Evolutionary conservation across 2,113 vertebrate genomes (phyloP).

Genomic region (Channa argus): DNA sequence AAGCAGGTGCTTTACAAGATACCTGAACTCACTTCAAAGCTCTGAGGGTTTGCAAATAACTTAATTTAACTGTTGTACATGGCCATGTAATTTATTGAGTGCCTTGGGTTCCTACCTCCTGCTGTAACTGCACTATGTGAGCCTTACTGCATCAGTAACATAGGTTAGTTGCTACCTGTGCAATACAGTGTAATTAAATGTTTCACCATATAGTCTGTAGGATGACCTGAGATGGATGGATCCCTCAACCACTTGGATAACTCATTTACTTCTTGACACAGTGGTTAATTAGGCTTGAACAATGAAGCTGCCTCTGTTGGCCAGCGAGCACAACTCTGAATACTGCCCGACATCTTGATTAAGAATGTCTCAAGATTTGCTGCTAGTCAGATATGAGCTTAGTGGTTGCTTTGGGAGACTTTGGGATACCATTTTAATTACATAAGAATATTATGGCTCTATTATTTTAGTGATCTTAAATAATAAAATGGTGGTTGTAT

Average conservation of each 20-base stretch:
- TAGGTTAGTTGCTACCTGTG: conserved; percentile 48
- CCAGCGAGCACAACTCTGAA: conserved; percentile 24
- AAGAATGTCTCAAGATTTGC: conserved; percentile 45
- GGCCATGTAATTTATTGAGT: conserved; percentile 13
- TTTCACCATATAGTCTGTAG: conserved; percentile 16
- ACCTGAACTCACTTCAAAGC: conserved; percentile 7
- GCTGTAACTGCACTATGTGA: conserved; percentile 6
- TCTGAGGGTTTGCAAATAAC: conserved; percentile 2
- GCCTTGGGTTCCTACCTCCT: conserved; percentile 5
- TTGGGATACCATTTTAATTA: conserved; percentile 9
- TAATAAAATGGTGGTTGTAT: neutral
- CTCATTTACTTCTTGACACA: conserved; percentile 59
- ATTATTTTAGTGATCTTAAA: neutral
- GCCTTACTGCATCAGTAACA: conserved; percentile 6
- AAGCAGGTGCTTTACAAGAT: conserved; percentile 13
- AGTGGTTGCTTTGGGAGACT: conserved; percentile 5
- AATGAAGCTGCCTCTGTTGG: conserved; percentile 33
- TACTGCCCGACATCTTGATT: conserved; percentile 36
- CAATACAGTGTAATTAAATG: conserved; percentile 46
- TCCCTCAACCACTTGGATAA: conserved; percentile 37
- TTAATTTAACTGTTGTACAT: neutral
- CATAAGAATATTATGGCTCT: neutral
- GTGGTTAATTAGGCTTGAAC: conserved; percentile 66
- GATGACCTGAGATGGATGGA: conserved; percentile 52
- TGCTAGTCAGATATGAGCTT: conserved; percentile 3